A percentile compares a stretch with the other conserved stretches of the same genome.
Evolutionary conservation across 2,888 invertebrate genomes (phyloP).

Genomic region (Leptopilina myrica): DNA sequence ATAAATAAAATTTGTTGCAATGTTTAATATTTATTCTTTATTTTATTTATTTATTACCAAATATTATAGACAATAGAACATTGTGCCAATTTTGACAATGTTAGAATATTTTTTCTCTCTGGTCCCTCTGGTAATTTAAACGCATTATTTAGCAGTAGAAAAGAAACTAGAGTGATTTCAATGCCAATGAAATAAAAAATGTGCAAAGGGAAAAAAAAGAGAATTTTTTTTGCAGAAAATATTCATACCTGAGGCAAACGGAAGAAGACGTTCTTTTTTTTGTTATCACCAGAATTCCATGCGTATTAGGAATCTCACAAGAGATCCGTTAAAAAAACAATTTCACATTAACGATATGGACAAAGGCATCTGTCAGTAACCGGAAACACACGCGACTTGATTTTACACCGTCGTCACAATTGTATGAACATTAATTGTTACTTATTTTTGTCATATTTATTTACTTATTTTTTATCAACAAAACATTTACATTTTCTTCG

Average conservation of each 20-base stretch:
- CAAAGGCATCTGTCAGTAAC: conserved; percentile 46
- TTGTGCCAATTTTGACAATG: too few species aligned
- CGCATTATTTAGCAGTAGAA: neutral
- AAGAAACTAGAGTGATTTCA: neutral
- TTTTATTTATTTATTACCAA: too few species aligned
- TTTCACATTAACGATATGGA: conserved; percentile 29
- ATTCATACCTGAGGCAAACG: conserved; percentile 20
- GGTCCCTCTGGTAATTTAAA: neutral
- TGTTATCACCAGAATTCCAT: conserved; percentile 3
- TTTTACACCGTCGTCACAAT: conserved; percentile 49
- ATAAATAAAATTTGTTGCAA: too few species aligned
- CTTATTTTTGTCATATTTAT: neutral
- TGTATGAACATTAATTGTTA: neutral
- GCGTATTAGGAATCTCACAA: conserved; percentile 31
- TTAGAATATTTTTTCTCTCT: neutral
- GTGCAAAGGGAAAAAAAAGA: too few species aligned
- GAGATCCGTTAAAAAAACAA: conserved; percentile 27
- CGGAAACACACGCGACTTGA: conserved; percentile 64
- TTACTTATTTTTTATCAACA: neutral
- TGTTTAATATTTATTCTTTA: too few species aligned
- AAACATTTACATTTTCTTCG: neutral
- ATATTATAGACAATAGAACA: too few species aligned
- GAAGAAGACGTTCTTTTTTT: neutral
- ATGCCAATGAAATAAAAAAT: neutral
- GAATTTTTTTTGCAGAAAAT: neutral